A percentile compares a stretch with the other conserved stretches of the same genome.
Evolutionary conservation across 2,113 vertebrate genomes (phyloP).

Genomic region (Caracal caracal): DNA sequence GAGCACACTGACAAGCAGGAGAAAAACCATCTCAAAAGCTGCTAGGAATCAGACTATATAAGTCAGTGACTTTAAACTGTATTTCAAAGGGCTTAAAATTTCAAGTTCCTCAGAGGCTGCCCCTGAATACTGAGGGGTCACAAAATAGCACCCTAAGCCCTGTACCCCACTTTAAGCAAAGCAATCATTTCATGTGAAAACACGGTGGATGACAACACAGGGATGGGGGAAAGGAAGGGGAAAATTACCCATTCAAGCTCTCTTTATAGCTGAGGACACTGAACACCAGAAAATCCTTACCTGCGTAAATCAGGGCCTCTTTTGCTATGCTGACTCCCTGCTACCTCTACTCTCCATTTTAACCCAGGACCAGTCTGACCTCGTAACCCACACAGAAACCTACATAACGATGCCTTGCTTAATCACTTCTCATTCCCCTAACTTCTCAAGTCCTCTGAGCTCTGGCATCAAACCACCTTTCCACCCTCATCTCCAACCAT

Average conservation of each 20-base stretch:
- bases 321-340: background rate
- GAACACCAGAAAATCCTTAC: background rate
- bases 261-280: background rate
- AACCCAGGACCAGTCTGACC: background rate
- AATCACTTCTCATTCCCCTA: background rate
- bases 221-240: background rate
- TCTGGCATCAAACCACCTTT: background rate
- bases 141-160: background rate
- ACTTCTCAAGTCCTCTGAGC: background rate
- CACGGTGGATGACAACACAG: background rate
- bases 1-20: background rate
- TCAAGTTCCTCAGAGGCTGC: background rate
- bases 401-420: background rate
- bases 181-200: slow-evolving; percentile 13
- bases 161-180: background rate
- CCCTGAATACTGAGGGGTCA: background rate
- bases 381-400: slow-evolving; percentile 54
- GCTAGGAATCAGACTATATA: background rate
- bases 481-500: background rate
- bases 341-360: background rate
- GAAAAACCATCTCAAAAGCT: background rate
- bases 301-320: background rate
- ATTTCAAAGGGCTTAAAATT: background rate
- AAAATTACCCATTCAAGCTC: background rate
- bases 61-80: slow-evolving; percentile 1